Evolutionary conservation across 2,888 invertebrate species (phyloP), one percentile per base, ranked within the genome.

Genomic region (Tinea semifulvella): DNA sequence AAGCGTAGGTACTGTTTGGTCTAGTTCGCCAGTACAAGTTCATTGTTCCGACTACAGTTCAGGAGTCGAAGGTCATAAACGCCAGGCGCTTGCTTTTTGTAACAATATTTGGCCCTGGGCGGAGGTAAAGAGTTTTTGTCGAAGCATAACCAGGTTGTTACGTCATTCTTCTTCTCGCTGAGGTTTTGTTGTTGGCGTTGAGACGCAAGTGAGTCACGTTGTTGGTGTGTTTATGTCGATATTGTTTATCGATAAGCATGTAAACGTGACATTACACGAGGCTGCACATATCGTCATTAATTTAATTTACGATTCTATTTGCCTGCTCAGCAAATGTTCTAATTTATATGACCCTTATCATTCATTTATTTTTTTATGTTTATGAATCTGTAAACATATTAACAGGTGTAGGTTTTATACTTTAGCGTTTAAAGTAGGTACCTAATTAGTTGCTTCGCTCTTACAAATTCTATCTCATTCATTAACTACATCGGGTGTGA

Each of bases 21-120:
- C 79, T 80, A 79, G 76, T 79, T 77, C 67, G 70, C 70, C 72
- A 65, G 58, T 70, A 68, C 73, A 76, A 73, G 79, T 79, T 80
- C 79, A 79, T 80, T 80, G 79, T 80, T 79, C 77, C 63, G 54
- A 40, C 46, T 16, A 46, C 44, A 48, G 38, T 49, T 52, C 39
- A 56, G 59, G 53, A 55, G 56, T 51, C 50, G 57, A 60, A 54
- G 51, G 76, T 55, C 69, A 57, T 69, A 77, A 74, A 58, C 65
- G 74, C 68, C 76, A 56, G 57, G 59, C 62, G 63, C 58, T 65
- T 57, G 50, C 61, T 75, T 75, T 74, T 71, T 70, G 61, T 65
- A 50, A 46, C 50, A 47, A 62, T 56, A 56, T 65, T 68, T 63
- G 65, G 64, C 63, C 64, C 65, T 67, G 63, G 49, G 51, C 47